Conservation (phyloP, 2,888 invertebrate genomes). For the Slavum lentiscoides region DNA sequence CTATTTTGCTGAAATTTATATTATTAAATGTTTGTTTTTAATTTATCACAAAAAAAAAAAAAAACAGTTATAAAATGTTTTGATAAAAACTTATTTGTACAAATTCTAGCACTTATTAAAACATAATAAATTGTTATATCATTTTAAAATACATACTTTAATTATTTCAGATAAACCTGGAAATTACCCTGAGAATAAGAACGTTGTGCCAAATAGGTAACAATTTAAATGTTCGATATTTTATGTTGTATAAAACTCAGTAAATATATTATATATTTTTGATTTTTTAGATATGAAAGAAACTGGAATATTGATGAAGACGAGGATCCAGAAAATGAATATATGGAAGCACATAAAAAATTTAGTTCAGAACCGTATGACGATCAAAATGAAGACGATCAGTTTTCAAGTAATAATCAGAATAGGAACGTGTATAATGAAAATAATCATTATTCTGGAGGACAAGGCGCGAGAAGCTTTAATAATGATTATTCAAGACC, state of each 20-base stretch:
- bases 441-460: conserved; percentile 32
- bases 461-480: background rate
- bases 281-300: conserved; percentile 23
- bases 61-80: too few relatives aligned
- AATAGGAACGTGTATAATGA: conserved; percentile 26
- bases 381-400: conserved; percentile 12
- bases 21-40: too few relatives aligned
- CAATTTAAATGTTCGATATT: conserved; percentile 4
- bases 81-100: too few relatives aligned
- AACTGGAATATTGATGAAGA: conserved; percentile 49
- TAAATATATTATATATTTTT: background rate
- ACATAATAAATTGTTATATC: background rate
- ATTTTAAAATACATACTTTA: background rate
- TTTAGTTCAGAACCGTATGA: conserved; percentile 45
- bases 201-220: conserved; percentile 30
- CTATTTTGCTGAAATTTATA: too few relatives aligned
- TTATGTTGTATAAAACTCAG: background rate
- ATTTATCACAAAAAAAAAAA: too few relatives aligned
- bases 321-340: conserved; percentile 50
- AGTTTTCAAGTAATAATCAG: conserved; percentile 21
- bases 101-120: too few relatives aligned
- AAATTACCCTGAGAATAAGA: conserved; percentile 1
- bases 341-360: conserved; percentile 50
- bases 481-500: conserved; percentile 20
- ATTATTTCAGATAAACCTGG: conserved; percentile 34